phyloP scores from a whole-genome alignment of 2,797 vertebrate genomes.

The Spea hammondii region DNA sequence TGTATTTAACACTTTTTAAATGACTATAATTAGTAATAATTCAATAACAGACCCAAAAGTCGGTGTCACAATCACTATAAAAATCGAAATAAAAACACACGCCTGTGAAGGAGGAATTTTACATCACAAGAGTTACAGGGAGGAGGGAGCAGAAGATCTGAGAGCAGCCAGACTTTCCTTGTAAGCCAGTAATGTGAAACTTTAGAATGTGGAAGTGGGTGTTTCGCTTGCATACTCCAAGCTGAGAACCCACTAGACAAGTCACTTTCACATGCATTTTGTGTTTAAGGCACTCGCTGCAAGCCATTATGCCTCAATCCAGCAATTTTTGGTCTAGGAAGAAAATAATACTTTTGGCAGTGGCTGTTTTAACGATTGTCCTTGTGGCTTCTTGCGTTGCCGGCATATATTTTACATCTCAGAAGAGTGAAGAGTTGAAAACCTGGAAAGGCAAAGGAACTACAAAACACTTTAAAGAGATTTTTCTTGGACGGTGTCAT shows the following conservation, averaged over 20 bases:
- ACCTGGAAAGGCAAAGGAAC: conserved; percentile 71
- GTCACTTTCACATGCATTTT: not conserved
- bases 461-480: conserved; percentile 74
- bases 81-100: too few relatives aligned
- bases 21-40: too few relatives aligned
- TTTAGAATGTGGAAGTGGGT: conserved; percentile 14
- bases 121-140: not conserved
- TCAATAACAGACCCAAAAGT: too few relatives aligned
- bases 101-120: too few relatives aligned
- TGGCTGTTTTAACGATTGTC: conserved; percentile 27
- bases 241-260: not conserved
- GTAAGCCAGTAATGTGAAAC: not conserved
- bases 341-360: not conserved
- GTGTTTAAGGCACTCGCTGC: not conserved
- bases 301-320: not conserved
- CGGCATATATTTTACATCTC: conserved; percentile 29
- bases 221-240: not conserved
- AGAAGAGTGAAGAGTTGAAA: not conserved
- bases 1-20: too few relatives aligned
- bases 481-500: conserved; percentile 81
- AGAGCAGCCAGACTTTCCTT: not conserved
- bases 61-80: too few relatives aligned
- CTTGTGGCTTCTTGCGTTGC: conserved; percentile 30
- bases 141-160: conserved; percentile 1
- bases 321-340: not conserved